Evolutionary conservation across 2,888 invertebrate genomes (phyloP).

Genomic region (Nasonia oneida): DNA sequence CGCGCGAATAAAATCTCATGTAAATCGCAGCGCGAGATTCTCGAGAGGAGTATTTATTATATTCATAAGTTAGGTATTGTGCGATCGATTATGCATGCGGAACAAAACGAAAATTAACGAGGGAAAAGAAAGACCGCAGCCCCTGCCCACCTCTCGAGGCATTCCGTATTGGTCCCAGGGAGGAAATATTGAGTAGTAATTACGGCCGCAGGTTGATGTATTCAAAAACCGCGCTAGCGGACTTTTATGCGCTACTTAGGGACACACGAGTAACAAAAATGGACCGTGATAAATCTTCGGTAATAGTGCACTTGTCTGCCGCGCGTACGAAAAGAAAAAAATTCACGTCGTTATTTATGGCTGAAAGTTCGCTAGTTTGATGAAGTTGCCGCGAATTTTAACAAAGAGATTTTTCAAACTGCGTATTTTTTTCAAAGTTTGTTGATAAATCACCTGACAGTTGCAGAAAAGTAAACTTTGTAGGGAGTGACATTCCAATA

Average conservation of each 20-base stretch:
- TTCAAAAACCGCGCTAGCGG: conserved; percentile 21
- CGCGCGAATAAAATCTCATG: conserved; percentile 6
- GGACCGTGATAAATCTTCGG: conserved; percentile 12
- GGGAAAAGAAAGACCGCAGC: conserved; percentile 15
- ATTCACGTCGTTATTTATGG: background rate
- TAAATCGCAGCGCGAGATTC: conserved; percentile 17
- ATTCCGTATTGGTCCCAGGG: background rate
- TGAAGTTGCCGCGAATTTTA: background rate
- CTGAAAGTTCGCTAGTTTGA: background rate
- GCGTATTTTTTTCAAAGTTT: no score
- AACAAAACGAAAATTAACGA: conserved; percentile 35
- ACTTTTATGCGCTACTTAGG: conserved; percentile 20
- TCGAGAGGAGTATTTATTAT: conserved; percentile 35
- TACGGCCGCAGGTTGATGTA: conserved; percentile 17
- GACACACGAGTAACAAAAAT: background rate
- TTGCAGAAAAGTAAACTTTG: no score
- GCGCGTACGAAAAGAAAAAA: background rate
- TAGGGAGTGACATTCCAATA: no score
- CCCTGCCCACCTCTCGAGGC: background rate
- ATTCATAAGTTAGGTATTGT: conserved; percentile 28
- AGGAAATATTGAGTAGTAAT: conserved; percentile 26
- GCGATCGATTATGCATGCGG: conserved; percentile 44
- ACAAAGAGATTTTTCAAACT: background rate
- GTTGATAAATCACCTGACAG: no score
- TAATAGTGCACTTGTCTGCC: background rate